These are phyloP conservation scores for Araneus ventricosus DNA, from an alignment of 1,140 invertebrate species.

Conservation along the genomic window DNA sequence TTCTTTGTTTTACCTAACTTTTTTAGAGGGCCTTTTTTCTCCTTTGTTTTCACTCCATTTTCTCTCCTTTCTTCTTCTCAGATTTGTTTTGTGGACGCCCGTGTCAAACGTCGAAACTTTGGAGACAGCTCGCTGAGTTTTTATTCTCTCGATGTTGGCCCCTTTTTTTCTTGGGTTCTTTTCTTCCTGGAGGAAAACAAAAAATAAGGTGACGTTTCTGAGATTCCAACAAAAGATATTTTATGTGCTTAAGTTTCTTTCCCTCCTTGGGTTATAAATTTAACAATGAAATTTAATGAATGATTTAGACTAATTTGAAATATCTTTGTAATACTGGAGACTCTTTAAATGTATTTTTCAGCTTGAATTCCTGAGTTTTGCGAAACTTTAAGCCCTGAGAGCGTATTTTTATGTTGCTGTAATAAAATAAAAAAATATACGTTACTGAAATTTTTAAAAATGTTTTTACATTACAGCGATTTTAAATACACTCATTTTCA, in stretches of 20 bases:
- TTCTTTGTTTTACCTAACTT: not conserved
- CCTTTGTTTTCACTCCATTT: slow-evolving; percentile 34
- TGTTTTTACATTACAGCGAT: no score
- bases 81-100: slow-evolving; percentile 14
- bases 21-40: not conserved
- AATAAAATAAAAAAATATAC: no score
- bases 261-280: not conserved
- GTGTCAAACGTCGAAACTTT: slow-evolving; percentile 42
- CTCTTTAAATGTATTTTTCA: no score
- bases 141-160: not conserved
- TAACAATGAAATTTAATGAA: not conserved
- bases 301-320: not conserved
- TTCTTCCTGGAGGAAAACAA: not conserved
- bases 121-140: slow-evolving; percentile 14
- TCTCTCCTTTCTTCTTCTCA: slow-evolving; percentile 7
- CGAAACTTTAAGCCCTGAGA: no score
- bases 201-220: not conserved
- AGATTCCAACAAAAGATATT: not conserved
- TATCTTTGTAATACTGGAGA: no score
- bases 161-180: not conserved
- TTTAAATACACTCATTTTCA: no score
- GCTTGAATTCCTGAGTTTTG: no score
- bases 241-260: not conserved
- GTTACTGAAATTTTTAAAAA: no score
- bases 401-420: no score